Evolutionary conservation across 2,113 vertebrate genomes (phyloP), one percentile per base, ranked within the genome.

Genomic region (Platichthys stellatus): DNA sequence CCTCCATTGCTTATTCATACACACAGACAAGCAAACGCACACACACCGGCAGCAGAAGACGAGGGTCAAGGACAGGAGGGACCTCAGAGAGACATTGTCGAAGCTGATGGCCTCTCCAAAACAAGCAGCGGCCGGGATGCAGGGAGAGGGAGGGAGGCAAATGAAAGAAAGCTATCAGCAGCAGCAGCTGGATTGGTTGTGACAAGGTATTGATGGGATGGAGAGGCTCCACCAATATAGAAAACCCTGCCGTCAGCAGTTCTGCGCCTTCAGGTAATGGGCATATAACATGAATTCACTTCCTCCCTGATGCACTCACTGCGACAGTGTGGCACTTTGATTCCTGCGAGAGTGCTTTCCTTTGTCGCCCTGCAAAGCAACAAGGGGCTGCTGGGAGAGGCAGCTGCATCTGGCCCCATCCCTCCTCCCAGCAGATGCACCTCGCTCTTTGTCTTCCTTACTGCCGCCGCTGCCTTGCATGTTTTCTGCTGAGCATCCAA

Each of bases 121-220:
- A 82, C 78, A 86, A 88, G 72, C 71, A 47, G 65, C 60, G 20
- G 64, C 66, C 7, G 35, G 63, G 74, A 71, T 64, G 70, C 60
- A 51, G 17, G 17, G 40, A 43, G 40, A 43, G 40, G 38, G 59
- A 38, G 67, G 63, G 35, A 13, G 38, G 45, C 7, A 54, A 85
- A 68, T 83, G 82, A 83, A 70, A 91, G 85, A 91, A 87, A 85
- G 88, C 84, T 89, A 92, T 90, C 91, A 86, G 85, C 60, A 38
- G 65, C 0, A 62, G 86, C 87, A 88, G 89, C 86, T 72, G 87
- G 80, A 84, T 82, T 58, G 87, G 67, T 76, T 83, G 88, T 85
- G 88, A 89, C 87, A 89, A 85, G 81, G 63, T 14, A 68, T 35
- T 82, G 84, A 88, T 86, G 85, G 82, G 76, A 82, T 24, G 61